These are phyloP conservation scores for Cheilosia pagana DNA, from an alignment of 2,888 invertebrate species.

Conservation along the genomic window DNA sequence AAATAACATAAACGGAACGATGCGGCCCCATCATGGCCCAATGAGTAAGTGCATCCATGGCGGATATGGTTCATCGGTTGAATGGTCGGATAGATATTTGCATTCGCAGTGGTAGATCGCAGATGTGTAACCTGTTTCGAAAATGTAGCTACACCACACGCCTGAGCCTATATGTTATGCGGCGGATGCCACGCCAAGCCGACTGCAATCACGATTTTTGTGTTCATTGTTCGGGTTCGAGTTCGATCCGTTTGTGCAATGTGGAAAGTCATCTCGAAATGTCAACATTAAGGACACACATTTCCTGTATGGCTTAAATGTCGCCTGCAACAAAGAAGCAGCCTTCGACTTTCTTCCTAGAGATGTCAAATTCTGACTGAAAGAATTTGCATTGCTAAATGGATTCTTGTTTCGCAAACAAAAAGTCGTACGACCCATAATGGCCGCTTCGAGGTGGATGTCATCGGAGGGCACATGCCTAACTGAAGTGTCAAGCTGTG, in stretches of 20 bases:
- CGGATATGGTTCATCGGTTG: conserved; percentile 70
- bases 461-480: conserved; percentile 58
- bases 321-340: not conserved
- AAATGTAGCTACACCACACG: conserved; percentile 49
- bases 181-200: conserved; percentile 69
- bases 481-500: conserved; percentile 63
- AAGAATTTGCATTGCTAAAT: conserved; percentile 56
- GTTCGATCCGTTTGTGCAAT: conserved; percentile 41
- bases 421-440: conserved; percentile 62
- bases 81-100: conserved; percentile 53
- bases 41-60: conserved; percentile 59
- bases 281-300: conserved; percentile 72
- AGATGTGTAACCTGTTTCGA: conserved; percentile 54
- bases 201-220: conserved; percentile 67
- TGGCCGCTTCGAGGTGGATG: conserved; percentile 45
- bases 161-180: conserved; percentile 55
- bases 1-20: conserved; percentile 58
- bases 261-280: conserved; percentile 71
- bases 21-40: conserved; percentile 39
- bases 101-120: conserved; percentile 32
- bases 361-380: conserved; percentile 66
- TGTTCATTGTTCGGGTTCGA: conserved; percentile 66
- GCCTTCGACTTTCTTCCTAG: conserved; percentile 38
- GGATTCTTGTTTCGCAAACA: conserved; percentile 57
- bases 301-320: conserved; percentile 4